Conservation (phyloP, 2,113 vertebrate species). For the Melanerpes formicivorus region DNA sequence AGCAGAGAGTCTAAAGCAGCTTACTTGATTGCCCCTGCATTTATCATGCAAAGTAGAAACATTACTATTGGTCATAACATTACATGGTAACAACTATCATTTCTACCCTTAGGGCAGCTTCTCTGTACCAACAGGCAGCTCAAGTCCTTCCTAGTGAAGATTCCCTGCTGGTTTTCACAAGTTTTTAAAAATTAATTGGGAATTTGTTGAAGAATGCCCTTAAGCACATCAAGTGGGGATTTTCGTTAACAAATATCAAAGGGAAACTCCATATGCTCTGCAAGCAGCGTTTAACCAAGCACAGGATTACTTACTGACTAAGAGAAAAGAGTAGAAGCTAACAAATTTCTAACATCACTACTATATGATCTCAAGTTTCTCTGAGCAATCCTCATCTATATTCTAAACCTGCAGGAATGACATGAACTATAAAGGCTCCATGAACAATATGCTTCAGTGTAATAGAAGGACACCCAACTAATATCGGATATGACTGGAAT, state of each 20-base stretch:
- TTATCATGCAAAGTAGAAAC: neutral
- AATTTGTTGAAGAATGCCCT: constrained; percentile 43
- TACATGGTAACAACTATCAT: neutral
- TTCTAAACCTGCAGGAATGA: neutral
- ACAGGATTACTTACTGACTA: neutral
- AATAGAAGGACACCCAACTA: neutral
- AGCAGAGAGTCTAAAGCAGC: neutral
- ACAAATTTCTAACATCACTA: neutral
- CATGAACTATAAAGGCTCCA: neutral
- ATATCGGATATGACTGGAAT: constrained; percentile 14
- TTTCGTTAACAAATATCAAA: constrained; percentile 60
- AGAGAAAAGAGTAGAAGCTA: neutral
- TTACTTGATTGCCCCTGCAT: neutral
- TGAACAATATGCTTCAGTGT: neutral
- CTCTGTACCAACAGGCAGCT: neutral
- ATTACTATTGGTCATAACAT: neutral
- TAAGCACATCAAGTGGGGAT: constrained; percentile 13
- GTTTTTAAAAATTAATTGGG: constrained; percentile 10
- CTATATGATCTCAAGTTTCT: constrained; percentile 3
- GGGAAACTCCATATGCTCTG: constrained; percentile 2
- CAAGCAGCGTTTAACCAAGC: constrained; percentile 29
- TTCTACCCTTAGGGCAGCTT: neutral
- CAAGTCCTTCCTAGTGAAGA: neutral
- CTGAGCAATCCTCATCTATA: neutral
- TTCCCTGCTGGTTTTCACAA: constrained; percentile 20